Conservation (phyloP, 2,888 invertebrate genomes). For the Hybos culiciformis region DNA sequence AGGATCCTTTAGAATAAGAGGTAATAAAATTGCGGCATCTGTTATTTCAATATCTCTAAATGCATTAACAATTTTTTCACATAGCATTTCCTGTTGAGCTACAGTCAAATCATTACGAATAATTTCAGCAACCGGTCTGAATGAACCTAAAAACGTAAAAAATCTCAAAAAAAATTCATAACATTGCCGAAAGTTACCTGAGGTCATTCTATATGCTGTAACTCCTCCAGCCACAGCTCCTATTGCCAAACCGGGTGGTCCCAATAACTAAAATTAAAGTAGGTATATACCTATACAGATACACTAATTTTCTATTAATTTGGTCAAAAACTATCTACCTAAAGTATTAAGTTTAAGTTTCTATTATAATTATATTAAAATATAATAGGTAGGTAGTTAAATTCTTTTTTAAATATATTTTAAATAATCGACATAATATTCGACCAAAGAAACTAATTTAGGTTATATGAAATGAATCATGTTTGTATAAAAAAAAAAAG, state of each 20-base stretch:
- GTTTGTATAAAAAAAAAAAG: too few species aligned
- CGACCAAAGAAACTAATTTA: too few species aligned
- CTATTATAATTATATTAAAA: background rate
- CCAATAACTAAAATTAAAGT: too few species aligned
- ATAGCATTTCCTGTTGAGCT: constrained; percentile 23
- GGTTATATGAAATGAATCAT: too few species aligned
- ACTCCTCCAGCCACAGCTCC: constrained; percentile 31
- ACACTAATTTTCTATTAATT: background rate
- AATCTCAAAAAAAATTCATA: background rate
- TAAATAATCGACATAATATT: background rate
- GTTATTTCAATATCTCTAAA: constrained; percentile 25
- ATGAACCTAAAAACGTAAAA: constrained; percentile 20
- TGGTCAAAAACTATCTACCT: background rate
- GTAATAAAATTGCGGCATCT: constrained; percentile 27
- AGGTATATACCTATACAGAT: background rate
- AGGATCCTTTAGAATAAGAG: constrained; percentile 22
- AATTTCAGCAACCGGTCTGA: constrained; percentile 29
- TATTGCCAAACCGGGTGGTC: constrained; percentile 29
- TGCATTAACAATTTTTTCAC: constrained; percentile 24
- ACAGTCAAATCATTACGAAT: constrained; percentile 30
- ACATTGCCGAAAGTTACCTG: constrained; percentile 18
- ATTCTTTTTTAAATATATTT: background rate
- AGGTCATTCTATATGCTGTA: constrained; percentile 26
- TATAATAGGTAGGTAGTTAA: background rate
- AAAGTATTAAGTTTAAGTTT: background rate